Evolutionary conservation across 1,140 invertebrate species (phyloP), one percentile per base, ranked within the genome.

Genomic region (Ceratina japonica): DNA sequence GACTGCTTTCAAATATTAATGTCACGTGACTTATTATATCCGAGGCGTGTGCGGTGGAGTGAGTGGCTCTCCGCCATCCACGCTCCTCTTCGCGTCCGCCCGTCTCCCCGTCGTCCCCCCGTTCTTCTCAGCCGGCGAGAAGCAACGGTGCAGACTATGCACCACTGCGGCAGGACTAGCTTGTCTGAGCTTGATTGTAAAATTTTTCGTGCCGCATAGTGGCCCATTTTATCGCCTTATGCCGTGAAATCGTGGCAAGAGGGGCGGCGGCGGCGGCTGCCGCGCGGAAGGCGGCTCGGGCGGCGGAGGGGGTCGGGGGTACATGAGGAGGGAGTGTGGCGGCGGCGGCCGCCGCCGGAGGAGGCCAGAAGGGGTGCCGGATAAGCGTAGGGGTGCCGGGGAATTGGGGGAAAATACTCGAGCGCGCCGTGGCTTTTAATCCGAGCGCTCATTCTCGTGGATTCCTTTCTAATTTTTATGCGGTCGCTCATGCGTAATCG

Each of bases 1-100:
- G 85, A 91, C 89, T 91, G 90, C 90, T 91, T 92, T 92, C 91
- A 92, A 92, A 92, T 92, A 92, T 92, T 92, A 92, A 92, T 92
- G 91, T 92, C 92, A 92, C 90, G 91, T 92, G 92, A 92, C 92
- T 92, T 92, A 92, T 92, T 92, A 92, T 92, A 91, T 91, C 89
- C 87, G 83, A 91, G 89, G 88, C 87, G 87, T 91, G 89, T 90
- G 88, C 89, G 87, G 88, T 87, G 88, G 89, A 91, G 88, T 88
- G 89, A 90, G 89, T 73, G 63, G 79, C 82, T 87, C 85, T 88
- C 75, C 82, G 81, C 85, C 87, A 86, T 90, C 87, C 75, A 82
- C 79, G 54, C 54, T 18, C 13, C 54, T n/a, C 76, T 49, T 58
- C 56, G 31, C 52, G 49, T 18, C 62, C 18, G 5, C 44, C 61